phyloP scores from a whole-genome alignment of 2,888 invertebrate species.

The Artemia sinica region DNA sequence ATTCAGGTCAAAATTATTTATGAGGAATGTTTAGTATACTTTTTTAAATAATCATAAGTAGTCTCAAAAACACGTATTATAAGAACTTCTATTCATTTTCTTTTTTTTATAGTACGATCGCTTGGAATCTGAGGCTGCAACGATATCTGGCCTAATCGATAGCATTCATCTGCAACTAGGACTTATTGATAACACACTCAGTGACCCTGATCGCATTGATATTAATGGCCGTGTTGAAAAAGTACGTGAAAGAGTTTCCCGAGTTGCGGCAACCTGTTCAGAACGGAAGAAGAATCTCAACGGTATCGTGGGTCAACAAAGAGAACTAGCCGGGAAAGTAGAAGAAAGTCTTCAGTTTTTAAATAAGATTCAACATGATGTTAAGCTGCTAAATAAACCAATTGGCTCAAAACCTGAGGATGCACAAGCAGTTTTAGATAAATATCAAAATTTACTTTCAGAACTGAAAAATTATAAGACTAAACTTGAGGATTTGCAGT shows the following conservation, averaged over 20 bases:
- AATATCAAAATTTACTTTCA: slow-evolving; percentile 43
- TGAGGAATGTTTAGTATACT: not conserved
- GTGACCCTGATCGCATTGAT: slow-evolving; percentile 65
- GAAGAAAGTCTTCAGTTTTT: slow-evolving; percentile 62
- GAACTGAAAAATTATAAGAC: slow-evolving; percentile 37
- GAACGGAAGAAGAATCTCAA: slow-evolving; percentile 55
- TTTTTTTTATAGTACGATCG: slow-evolving; percentile 44
- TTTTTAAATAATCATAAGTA: slow-evolving; percentile 1
- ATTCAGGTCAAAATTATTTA: too few species aligned
- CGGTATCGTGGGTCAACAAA: slow-evolving; percentile 59
- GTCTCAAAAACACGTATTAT: not conserved
- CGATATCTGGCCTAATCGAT: slow-evolving; percentile 50
- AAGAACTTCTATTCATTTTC: not conserved
- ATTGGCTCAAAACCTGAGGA: slow-evolving; percentile 74
- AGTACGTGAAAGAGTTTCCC: slow-evolving; percentile 56
- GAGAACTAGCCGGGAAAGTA: slow-evolving; percentile 58
- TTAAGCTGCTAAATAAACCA: slow-evolving; percentile 64
- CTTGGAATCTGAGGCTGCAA: slow-evolving; percentile 52
- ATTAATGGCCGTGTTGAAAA: slow-evolving; percentile 61
- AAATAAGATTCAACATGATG: slow-evolving; percentile 59
- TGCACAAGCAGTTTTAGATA: slow-evolving; percentile 51
- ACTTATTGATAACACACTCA: slow-evolving; percentile 56
- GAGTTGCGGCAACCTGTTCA: slow-evolving; percentile 52
- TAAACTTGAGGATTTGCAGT: slow-evolving; percentile 41
- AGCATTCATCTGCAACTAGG: slow-evolving; percentile 62